A percentile compares a stretch with the other conserved stretches of the same genome.
These are phyloP conservation scores for Pteropus rufus DNA, from an alignment of 2,797 vertebrate genomes.

Conservation along the genomic window DNA sequence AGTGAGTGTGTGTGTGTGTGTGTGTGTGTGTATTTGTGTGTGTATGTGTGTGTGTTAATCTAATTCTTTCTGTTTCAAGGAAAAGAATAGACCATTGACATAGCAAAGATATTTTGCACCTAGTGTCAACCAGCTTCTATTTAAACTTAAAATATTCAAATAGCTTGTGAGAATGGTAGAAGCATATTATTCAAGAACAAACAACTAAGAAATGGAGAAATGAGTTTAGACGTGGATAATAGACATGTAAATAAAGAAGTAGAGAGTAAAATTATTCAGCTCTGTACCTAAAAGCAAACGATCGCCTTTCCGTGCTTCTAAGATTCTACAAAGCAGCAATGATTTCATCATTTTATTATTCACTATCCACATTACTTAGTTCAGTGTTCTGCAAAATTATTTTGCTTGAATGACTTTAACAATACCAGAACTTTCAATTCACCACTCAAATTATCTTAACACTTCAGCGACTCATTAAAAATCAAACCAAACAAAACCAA, in stretches of 20 bases:
- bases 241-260: background rate
- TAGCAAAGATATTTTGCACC: background rate
- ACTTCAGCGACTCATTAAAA: background rate
- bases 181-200: background rate
- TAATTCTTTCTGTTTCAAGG: background rate
- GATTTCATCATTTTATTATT: background rate
- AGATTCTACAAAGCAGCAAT: background rate
- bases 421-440: background rate
- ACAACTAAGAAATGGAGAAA: background rate
- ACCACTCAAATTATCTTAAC: background rate
- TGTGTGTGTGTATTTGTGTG: no score
- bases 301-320: background rate
- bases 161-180: background rate
- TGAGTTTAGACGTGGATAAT: background rate
- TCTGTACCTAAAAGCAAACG: background rate
- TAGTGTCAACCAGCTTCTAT: background rate
- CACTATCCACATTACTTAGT: background rate
- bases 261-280: background rate
- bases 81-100: background rate
- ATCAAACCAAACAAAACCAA: background rate
- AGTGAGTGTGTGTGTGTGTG: background rate
- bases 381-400: background rate
- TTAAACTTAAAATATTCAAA: background rate
- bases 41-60: background rate
- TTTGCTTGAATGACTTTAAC: background rate